Evolutionary conservation across 2,113 vertebrate species (phyloP), one percentile per base, ranked within the genome.

Genomic region (Mesembrinibis cayennensis): DNA sequence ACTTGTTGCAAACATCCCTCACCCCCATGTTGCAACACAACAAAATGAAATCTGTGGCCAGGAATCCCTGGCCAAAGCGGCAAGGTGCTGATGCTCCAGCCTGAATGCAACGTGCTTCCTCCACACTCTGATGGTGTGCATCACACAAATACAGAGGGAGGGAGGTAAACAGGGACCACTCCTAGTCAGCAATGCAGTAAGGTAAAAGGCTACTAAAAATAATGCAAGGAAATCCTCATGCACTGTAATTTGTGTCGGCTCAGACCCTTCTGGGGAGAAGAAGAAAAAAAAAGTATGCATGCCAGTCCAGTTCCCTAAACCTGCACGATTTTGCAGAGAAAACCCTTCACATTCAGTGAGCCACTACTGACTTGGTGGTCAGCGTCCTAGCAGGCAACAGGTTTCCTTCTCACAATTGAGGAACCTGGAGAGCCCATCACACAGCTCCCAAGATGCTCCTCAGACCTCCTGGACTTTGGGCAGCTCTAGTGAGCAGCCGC

Each of bases 201-300:
- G 42, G 16, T 25, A 76, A 71, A 78, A 59, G 32, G 5, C 32
- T 71, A 50, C n/a, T 45, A 12, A 77, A 56, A 49, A 22, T 45
- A 79, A 76, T 12, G 5, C 36, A 71, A 4, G 11, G 45, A 92
- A 87, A 53, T 13, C 9, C 6, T 82, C 9, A 11, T 1, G 1
- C 73, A 25, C 13, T 66, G 2, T 17, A 55, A 74, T 56, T 84
- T 69, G 8, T 50, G 10, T 45, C 47, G 49, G 29, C n/a, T 63
- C 29, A 69, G 32, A 94, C 72, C 15, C 11, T 52, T 36, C 34
- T 5, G 15, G 30, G 6, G 21, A 11, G 6, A 10, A 13, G 16
- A 21, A 19, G 27, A n/a, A 3, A 4, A 18, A 27, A 32, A 40
- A 23, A 10, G 2, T 26, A 44, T 0, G 2, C 9, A 30, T 16